Percentiles rank a stretch among this genome's conserved stretches.
phyloP scores from a whole-genome alignment of 1,140 invertebrate species.

The Drosophila truncata region DNA sequence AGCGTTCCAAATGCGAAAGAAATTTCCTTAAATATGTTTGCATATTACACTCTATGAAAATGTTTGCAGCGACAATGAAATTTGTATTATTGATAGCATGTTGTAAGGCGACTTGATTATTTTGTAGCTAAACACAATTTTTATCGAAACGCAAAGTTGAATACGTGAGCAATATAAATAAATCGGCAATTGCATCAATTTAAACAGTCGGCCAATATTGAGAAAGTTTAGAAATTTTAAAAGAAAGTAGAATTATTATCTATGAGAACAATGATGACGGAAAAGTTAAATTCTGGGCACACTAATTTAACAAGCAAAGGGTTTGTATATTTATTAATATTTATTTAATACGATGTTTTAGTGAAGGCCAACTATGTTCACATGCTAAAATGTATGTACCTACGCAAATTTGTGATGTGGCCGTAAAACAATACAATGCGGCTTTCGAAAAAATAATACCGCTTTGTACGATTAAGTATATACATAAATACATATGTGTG shows the following conservation, averaged over 20 bases:
- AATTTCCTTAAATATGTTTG: neutral
- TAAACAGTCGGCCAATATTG: constrained; percentile 24
- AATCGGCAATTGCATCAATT: constrained; percentile 28
- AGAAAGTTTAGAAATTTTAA: constrained; percentile 45
- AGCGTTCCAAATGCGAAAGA: neutral
- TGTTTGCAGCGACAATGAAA: constrained; percentile 35
- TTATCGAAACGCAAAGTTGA: constrained; percentile 38
- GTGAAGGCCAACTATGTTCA: neutral
- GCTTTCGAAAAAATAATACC: neutral
- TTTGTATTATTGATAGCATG: constrained; percentile 78
- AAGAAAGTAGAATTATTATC: constrained; percentile 26
- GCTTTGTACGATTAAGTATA: neutral
- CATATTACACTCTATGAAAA: constrained; percentile 17
- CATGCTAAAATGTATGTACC: neutral
- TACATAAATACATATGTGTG: neutral
- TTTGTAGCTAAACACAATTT: constrained; percentile 54
- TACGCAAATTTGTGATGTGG: neutral
- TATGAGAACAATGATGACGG: constrained; percentile 86
- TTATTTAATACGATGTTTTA: constrained; percentile 1
- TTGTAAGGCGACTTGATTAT: constrained; percentile 69
- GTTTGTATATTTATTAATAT: constrained; percentile 74
- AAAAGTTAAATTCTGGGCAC: constrained; percentile 87
- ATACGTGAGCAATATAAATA: constrained; percentile 44
- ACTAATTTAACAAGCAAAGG: constrained; percentile 87
- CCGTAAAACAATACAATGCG: neutral